phyloP scores from a whole-genome alignment of 2,797 vertebrate species.

The Acanthiza pusilla region DNA sequence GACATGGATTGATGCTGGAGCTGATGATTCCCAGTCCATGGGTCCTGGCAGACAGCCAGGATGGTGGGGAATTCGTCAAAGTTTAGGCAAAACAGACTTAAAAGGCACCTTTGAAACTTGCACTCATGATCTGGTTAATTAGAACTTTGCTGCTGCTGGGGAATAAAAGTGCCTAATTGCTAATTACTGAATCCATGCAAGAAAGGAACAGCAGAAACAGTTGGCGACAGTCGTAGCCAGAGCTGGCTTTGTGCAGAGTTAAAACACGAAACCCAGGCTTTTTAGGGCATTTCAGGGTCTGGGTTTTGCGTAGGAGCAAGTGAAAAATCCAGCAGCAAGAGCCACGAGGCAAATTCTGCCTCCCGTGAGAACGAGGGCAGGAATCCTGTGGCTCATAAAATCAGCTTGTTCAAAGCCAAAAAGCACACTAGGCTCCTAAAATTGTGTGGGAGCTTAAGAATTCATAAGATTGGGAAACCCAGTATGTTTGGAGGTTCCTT shows the following conservation, averaged over 20 bases:
- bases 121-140: neutral
- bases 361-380: rapidly evolving
- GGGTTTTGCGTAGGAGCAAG: neutral
- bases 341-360: neutral
- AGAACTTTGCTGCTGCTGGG: neutral
- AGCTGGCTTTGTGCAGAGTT: neutral
- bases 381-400: neutral
- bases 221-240: neutral
- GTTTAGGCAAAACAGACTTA: slow-evolving; percentile 1
- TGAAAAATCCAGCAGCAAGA: neutral
- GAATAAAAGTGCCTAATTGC: neutral
- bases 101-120: slow-evolving; percentile 11
- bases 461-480: neutral
- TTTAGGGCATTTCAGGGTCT: neutral
- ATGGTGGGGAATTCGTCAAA: rapidly evolving
- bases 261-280: neutral
- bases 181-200: neutral
- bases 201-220: neutral
- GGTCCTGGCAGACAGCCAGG: neutral
- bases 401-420: neutral
- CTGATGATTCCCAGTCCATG: neutral
- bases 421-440: neutral
- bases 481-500: neutral
- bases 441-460: neutral
- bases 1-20: neutral